Evolutionary conservation across 2,888 invertebrate genomes (phyloP).

Genomic region (Hypercompe scribonia): DNA sequence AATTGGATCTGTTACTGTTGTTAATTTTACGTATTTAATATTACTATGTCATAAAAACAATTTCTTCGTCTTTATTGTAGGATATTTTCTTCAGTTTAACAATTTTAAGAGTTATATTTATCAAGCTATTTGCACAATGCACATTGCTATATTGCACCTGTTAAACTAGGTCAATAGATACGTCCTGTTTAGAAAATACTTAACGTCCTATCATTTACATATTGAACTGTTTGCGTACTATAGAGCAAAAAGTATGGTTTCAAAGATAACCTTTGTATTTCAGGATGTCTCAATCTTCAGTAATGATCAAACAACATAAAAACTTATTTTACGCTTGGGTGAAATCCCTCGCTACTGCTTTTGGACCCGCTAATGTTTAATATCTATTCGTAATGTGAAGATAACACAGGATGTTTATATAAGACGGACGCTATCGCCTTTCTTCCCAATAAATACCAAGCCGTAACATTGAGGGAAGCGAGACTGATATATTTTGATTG

Average conservation of each 20-base stretch:
- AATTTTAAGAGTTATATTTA: not conserved
- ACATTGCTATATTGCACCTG: not conserved
- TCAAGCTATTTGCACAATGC: not conserved
- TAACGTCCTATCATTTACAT: not conserved
- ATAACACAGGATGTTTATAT: not conserved
- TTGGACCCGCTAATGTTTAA: not conserved
- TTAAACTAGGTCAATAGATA: not conserved
- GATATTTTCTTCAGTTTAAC: not conserved
- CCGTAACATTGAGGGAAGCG: not conserved
- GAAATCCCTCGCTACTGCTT: not conserved
- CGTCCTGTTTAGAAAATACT: not conserved
- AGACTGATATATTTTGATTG: not conserved
- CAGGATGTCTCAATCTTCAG: not conserved
- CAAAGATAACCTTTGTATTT: not conserved
- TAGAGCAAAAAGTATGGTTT: not conserved
- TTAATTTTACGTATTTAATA: not conserved
- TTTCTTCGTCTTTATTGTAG: not conserved
- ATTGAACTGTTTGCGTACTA: not conserved
- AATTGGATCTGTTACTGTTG: not conserved
- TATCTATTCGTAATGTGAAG: not conserved
- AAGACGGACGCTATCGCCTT: not conserved
- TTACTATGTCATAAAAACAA: not conserved
- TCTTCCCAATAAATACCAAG: not conserved
- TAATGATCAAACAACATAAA: not conserved
- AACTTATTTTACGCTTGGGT: not conserved